These are phyloP conservation scores for Ictalurus furcatus DNA, from an alignment of 2,113 vertebrate species.

Conservation along the genomic window DNA sequence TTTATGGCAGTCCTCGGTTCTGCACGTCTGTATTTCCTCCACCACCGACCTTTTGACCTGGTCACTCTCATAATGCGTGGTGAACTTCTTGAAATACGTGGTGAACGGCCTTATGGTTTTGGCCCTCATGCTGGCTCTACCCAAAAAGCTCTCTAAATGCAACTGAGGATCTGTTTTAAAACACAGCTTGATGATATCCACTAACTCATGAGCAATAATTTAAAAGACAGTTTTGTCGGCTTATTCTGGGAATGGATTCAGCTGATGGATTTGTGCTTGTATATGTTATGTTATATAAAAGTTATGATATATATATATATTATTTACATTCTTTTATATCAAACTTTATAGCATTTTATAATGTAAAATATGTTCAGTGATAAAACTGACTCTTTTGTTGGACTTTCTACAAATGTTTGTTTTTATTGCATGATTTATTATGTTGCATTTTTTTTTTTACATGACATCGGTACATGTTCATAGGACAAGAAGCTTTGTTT, in stretches of 20 bases:
- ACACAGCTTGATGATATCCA: too few species aligned
- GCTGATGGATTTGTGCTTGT: background rate
- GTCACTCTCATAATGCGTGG: too few species aligned
- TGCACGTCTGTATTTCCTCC: too few species aligned
- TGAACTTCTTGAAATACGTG: too few species aligned
- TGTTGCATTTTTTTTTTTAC: background rate
- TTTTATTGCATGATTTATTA: conserved; percentile 36
- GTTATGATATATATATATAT: background rate
- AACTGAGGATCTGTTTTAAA: too few species aligned
- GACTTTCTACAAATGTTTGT: conserved; percentile 37
- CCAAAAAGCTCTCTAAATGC: too few species aligned
- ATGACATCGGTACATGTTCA: conserved; percentile 14
- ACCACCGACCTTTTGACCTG: too few species aligned
- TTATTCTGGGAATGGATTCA: background rate
- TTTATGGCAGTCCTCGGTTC: too few species aligned
- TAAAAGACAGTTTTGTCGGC: background rate
- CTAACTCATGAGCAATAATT: too few species aligned
- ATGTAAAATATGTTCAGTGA: background rate
- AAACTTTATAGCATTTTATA: background rate
- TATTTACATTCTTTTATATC: background rate
- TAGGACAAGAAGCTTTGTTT: conserved; percentile 6
- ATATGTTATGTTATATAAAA: background rate
- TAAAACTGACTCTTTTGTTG: background rate
- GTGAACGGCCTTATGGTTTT: too few species aligned
- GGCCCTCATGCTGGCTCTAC: too few species aligned